phyloP scores from a whole-genome alignment of 2,797 vertebrate species.

The Agapornis canus region DNA sequence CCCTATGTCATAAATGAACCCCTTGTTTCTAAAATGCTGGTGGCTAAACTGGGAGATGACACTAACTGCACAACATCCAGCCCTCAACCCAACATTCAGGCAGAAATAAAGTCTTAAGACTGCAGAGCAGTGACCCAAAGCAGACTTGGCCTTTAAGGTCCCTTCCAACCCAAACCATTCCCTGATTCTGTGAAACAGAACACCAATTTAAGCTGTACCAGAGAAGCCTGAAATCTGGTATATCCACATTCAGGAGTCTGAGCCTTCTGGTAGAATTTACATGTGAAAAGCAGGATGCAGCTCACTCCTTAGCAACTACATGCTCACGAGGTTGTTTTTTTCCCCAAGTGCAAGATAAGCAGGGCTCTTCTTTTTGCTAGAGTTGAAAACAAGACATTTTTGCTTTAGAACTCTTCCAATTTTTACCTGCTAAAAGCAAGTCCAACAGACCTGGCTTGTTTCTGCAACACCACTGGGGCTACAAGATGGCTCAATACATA shows the following conservation, averaged over 20 bases:
- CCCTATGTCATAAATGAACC: background rate
- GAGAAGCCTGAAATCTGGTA: background rate
- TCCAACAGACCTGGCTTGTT: background rate
- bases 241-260: background rate
- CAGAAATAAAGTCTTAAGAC: background rate
- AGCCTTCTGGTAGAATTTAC: background rate
- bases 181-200: background rate
- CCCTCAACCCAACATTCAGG: fast-evolving
- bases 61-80: background rate
- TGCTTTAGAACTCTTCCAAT: background rate
- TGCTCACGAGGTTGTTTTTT: background rate
- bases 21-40: background rate
- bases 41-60: background rate
- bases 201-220: background rate
- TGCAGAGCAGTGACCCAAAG: background rate
- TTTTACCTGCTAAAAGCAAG: background rate
- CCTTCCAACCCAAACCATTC: background rate
- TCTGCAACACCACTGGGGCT: background rate
- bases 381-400: background rate
- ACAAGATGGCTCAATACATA: fast-evolving
- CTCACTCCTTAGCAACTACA: background rate
- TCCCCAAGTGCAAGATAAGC: background rate
- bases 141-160: background rate
- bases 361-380: background rate
- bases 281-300: background rate